These are phyloP conservation scores for Xiphydria camelus DNA, from an alignment of 2,888 invertebrate genomes.

Conservation along the genomic window DNA sequence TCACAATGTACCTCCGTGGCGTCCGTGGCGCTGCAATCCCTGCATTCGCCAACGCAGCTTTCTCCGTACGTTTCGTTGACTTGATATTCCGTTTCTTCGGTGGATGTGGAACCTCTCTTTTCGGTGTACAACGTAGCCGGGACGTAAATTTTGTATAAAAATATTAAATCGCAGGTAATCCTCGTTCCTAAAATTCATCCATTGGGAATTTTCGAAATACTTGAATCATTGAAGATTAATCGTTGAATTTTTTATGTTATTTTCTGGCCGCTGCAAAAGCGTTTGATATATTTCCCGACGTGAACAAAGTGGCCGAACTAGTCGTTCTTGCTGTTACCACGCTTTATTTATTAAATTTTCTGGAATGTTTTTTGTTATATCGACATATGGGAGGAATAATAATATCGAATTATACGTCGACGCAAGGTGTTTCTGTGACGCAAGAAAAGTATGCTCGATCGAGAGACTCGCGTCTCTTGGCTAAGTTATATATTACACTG, in stretches of 20 bases:
- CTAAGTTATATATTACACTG: background rate
- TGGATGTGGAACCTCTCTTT: slow-evolving; percentile 31
- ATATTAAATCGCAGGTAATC: slow-evolving; percentile 54
- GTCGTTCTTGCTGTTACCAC: slow-evolving; percentile 3
- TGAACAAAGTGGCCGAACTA: slow-evolving; percentile 4
- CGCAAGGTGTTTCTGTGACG: too few relatives aligned
- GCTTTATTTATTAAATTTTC: too few relatives aligned
- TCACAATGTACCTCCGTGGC: too few relatives aligned
- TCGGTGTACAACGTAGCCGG: slow-evolving; percentile 37
- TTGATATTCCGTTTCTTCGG: too few relatives aligned
- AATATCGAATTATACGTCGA: too few relatives aligned
- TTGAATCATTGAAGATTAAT: slow-evolving; percentile 2
- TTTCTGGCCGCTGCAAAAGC: background rate
- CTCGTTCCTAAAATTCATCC: slow-evolving; percentile 25
- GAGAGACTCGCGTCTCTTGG: background rate
- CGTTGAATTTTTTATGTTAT: background rate
- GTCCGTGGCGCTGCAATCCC: too few relatives aligned
- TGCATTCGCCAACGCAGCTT: too few relatives aligned
- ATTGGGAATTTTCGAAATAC: slow-evolving; percentile 13
- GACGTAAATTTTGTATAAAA: slow-evolving; percentile 43
- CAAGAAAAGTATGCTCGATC: too few relatives aligned
- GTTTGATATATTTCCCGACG: background rate
- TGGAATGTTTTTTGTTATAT: too few relatives aligned
- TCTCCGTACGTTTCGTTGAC: too few relatives aligned
- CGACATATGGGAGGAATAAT: too few relatives aligned